Percentiles rank a stretch among this genome's conserved stretches.
These are phyloP conservation scores for Monochamus alternatus DNA, from an alignment of 2,888 invertebrate genomes.

Conservation along the genomic window DNA sequence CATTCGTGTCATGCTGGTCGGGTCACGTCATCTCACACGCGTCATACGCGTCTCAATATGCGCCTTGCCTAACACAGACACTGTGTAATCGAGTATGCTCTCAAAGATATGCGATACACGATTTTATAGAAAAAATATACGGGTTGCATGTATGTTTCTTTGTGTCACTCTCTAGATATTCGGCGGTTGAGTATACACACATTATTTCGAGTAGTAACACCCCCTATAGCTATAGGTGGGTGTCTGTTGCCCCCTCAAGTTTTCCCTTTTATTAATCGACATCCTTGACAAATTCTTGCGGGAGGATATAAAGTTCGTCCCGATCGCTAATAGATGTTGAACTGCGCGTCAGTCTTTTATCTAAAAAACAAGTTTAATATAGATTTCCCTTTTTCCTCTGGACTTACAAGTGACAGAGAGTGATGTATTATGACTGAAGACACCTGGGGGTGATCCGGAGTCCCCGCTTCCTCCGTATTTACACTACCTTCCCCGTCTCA, in stretches of 20 bases:
- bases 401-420: constrained; percentile 62
- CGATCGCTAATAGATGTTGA: constrained; percentile 18
- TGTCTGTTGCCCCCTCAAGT: background rate
- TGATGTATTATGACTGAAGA: constrained; percentile 65
- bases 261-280: background rate
- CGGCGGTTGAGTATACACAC: no score
- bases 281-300: background rate
- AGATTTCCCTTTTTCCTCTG: constrained; percentile 40
- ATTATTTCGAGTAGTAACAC: no score
- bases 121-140: no score
- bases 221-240: background rate
- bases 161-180: no score
- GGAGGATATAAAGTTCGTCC: background rate
- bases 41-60: no score
- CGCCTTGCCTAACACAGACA: no score
- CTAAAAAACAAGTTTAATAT: constrained; percentile 35
- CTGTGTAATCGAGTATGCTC: no score
- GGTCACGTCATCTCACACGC: no score
- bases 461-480: constrained; percentile 28
- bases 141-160: no score
- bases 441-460: constrained; percentile 49
- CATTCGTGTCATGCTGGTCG: no score
- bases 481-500: constrained; percentile 27
- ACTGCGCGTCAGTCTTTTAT: constrained; percentile 17
- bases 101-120: no score